Evolutionary conservation across 2,797 vertebrate species (phyloP).

Genomic region (Acrossocheilus wenchowensis): DNA sequence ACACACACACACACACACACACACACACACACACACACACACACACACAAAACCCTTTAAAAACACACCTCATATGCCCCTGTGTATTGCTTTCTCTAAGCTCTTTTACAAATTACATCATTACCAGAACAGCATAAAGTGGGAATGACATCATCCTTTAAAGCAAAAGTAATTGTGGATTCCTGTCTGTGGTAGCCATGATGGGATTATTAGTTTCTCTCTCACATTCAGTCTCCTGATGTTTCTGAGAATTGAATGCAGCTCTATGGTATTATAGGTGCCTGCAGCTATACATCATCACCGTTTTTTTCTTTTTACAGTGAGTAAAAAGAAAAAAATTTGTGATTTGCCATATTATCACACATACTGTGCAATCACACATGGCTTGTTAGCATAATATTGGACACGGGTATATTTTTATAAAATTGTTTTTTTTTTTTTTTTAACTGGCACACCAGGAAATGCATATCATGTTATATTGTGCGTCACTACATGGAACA

Average conservation of each 20-base stretch:
- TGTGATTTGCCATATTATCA: neutral
- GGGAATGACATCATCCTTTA: conserved; percentile 36
- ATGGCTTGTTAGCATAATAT: neutral
- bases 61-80: conserved; percentile 13
- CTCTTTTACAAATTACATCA: conserved; percentile 26
- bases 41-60: neutral
- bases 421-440: neutral
- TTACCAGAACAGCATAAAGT: conserved; percentile 30
- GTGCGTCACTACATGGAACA: neutral
- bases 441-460: neutral
- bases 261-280: neutral
- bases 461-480: conserved; percentile 4
- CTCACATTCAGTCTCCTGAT: conserved; percentile 4
- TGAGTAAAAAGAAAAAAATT: too few relatives aligned
- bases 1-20: neutral
- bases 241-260: conserved; percentile 20
- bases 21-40: conserved; percentile 16
- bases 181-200: neutral
- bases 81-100: conserved; percentile 12
- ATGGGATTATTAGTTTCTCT: conserved; percentile 17
- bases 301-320: neutral
- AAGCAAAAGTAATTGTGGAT: conserved; percentile 31
- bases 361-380: neutral
- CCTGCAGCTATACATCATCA: neutral
- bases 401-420: neutral